Base-by-base conservation (phyloP, 2,797 vertebrate species). In the Enteromius paludinosus region DNA sequence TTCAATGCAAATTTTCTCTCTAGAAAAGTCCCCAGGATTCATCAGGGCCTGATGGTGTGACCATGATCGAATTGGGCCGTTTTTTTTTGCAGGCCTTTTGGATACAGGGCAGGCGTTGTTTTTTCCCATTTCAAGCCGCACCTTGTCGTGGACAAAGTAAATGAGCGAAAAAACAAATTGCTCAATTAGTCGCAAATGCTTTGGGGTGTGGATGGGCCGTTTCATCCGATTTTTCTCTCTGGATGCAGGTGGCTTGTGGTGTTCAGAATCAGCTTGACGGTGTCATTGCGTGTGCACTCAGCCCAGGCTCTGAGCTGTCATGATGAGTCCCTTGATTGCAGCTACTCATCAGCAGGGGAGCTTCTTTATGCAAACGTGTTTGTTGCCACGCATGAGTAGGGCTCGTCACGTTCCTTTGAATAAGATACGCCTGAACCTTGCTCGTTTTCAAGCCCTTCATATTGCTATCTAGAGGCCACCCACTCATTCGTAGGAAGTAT, bases 281-380 rank as follows among this genome's bases (percentile, higher is more conserved):
- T 18, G 77, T 68, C 38, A 25, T 35, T 45, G 33, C 25, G 20
- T 70, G 25, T 70, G 43, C 52, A 17, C 38, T 79, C 65, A 45
- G 18, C 78, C 66, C 52, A 70, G 78, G 12, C 45, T 65, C 20
- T 52, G 14, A 59, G 52, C 43, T 9, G 68, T 72, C 68, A 62
- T 20, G 49, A 79, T 56, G 23, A 69, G 65, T 69, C 78, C 49
- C 30, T 30, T 61, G 68, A 81, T 72, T 62, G 56, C 56, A 45
- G 49, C 78, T 72, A 47, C 68, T 80, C 54, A 80, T 72, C 69
- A 72, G 18, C 35, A 56, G 49, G 49, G 33, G 45, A 20, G 25
- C 35, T 61, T 80, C 18, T 54, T 80, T 47, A 80, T 47, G 25
- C 41, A 62, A 61, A 10, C 9, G 12, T 71, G 25, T 71, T 33